Percentiles rank a stretch among this genome's conserved stretches.
These are phyloP conservation scores for Amazona vittata DNA, from an alignment of 2,113 vertebrate species.

Conservation along the genomic window DNA sequence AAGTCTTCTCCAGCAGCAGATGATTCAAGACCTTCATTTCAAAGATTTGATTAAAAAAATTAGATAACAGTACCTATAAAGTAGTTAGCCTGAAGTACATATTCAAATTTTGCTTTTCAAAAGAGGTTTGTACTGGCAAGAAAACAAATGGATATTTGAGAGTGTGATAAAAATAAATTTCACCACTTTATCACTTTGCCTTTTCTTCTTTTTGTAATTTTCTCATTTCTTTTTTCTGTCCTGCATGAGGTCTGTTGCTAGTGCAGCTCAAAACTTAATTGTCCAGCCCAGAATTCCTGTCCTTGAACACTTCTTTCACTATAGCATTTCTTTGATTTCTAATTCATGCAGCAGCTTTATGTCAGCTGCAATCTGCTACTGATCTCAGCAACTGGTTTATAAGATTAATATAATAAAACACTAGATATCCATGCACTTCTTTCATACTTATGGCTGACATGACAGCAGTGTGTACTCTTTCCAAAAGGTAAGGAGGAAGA, in stretches of 20 bases:
- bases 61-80: background rate
- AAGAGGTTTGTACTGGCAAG: background rate
- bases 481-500: background rate
- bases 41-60: background rate
- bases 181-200: background rate
- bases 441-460: conserved; percentile 31
- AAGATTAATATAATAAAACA: conserved; percentile 59
- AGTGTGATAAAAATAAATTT: background rate
- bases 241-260: background rate
- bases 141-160: background rate
- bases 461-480: conserved; percentile 25
- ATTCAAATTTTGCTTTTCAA: background rate
- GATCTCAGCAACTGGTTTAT: conserved; percentile 38
- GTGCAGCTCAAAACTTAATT: background rate
- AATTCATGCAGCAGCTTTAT: background rate
- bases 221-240: background rate
- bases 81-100: background rate
- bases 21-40: background rate
- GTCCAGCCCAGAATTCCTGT: background rate
- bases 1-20: background rate
- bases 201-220: background rate
- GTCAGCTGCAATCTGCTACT: conserved; percentile 17
- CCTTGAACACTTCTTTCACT: background rate
- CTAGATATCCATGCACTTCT: background rate
- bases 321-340: background rate